A percentile compares a stretch with the other conserved stretches of the same genome.
Evolutionary conservation across 2,113 vertebrate species (phyloP).

Genomic region (Thryonomys swinderianus): DNA sequence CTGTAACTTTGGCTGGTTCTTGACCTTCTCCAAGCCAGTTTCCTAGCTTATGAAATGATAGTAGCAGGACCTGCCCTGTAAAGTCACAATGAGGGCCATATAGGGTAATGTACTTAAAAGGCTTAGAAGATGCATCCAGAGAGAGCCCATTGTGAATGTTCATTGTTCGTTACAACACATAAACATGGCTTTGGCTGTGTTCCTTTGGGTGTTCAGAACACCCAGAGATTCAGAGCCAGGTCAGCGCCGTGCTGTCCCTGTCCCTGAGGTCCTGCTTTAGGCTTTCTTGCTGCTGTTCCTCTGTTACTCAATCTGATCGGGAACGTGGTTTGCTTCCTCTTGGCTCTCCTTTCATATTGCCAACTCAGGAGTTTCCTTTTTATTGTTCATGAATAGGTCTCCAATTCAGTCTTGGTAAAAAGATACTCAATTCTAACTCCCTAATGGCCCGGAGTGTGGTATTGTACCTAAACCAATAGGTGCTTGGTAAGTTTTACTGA

Average conservation of each 20-base stretch:
- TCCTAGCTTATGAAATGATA: background rate
- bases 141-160: background rate
- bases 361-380: background rate
- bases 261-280: background rate
- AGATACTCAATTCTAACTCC: background rate
- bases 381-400: background rate
- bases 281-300: background rate
- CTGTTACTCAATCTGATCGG: background rate
- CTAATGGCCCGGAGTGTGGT: background rate
- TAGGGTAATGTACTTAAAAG: background rate
- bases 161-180: background rate
- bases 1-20: background rate
- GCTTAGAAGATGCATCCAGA: background rate
- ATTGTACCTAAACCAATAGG: background rate
- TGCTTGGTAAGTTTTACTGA: background rate
- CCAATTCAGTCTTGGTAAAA: slow-evolving; percentile 2
- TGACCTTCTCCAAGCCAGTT: background rate
- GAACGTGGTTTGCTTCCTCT: background rate
- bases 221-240: background rate
- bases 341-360: background rate
- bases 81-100: background rate
- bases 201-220: background rate
- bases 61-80: background rate
- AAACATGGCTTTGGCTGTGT: background rate
- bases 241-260: background rate